Evolutionary conservation across 2,113 vertebrate genomes (phyloP).

Genomic region (Anhinga anhinga): DNA sequence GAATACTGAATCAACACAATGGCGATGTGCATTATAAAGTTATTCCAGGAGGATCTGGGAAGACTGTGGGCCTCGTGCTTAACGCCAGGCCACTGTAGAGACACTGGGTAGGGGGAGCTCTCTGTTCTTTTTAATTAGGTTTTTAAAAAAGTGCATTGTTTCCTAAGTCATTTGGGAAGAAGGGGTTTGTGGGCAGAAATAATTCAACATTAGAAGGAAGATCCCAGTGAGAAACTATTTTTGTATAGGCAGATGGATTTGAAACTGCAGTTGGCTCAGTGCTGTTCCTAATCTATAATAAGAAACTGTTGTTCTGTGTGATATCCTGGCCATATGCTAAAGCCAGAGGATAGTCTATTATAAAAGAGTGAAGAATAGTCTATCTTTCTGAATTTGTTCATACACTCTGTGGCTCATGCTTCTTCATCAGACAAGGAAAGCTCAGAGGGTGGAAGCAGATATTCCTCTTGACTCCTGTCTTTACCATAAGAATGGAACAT

Average conservation of each 20-base stretch:
- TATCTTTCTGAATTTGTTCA: background rate
- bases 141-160: background rate
- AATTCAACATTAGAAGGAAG: slow-evolving; percentile 55
- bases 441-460: background rate
- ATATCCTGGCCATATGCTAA: slow-evolving; percentile 67
- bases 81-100: background rate
- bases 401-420: background rate
- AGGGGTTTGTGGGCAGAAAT: slow-evolving; percentile 2
- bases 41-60: background rate
- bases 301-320: slow-evolving; percentile 51
- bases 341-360: slow-evolving; percentile 53
- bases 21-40: background rate
- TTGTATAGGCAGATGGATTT: slow-evolving; percentile 57
- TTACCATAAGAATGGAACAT: background rate
- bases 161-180: background rate
- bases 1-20: background rate
- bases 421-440: background rate
- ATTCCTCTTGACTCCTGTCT: background rate
- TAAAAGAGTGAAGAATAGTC: slow-evolving; percentile 24
- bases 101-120: background rate
- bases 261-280: slow-evolving; percentile 50
- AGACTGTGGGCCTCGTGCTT: background rate
- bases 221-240: slow-evolving; percentile 50
- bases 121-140: background rate
- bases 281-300: slow-evolving; percentile 60